These are phyloP conservation scores for Holothuria leucospilota DNA, from an alignment of 53 echinoderm and acorn worm species.

Conservation along the genomic window DNA sequence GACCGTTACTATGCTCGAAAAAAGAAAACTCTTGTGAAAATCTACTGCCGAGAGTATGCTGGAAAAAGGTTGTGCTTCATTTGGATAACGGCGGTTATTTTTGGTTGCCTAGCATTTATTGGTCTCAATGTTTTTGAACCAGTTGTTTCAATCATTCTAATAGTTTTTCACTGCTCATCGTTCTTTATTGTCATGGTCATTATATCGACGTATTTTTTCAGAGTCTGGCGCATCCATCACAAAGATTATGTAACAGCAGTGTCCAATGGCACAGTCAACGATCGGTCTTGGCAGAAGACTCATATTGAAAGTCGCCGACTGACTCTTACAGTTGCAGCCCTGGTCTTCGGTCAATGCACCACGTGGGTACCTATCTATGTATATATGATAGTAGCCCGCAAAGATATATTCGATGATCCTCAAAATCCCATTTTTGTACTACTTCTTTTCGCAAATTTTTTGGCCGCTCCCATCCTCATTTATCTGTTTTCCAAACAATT, in stretches of 20 bases:
- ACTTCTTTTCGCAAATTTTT: not conserved
- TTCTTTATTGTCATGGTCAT: not conserved
- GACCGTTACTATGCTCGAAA: slow-evolving; percentile 15
- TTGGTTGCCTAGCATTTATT: not conserved
- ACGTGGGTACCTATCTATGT: slow-evolving; percentile 12
- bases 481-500: slow-evolving; percentile 8
- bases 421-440: not conserved
- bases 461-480: slow-evolving; percentile 3
- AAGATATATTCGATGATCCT: not conserved
- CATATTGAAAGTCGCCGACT: not conserved
- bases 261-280: slow-evolving; percentile 2
- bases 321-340: slow-evolving; percentile 10
- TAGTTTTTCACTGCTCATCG: not conserved
- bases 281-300: slow-evolving; percentile 12
- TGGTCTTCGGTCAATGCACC: slow-evolving; percentile 3
- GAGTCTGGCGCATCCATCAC: not conserved
- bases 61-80: not conserved
- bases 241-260: not conserved
- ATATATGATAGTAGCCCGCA: not conserved
- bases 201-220: not conserved
- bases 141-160: not conserved
- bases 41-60: not conserved
- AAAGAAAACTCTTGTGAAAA: slow-evolving; percentile 33
- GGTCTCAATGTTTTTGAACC: not conserved
- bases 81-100: not conserved